Evolutionary conservation across 2,888 invertebrate species (phyloP), one percentile per base, ranked within the genome.

Genomic region (Hermaeophaga mercurialis): DNA sequence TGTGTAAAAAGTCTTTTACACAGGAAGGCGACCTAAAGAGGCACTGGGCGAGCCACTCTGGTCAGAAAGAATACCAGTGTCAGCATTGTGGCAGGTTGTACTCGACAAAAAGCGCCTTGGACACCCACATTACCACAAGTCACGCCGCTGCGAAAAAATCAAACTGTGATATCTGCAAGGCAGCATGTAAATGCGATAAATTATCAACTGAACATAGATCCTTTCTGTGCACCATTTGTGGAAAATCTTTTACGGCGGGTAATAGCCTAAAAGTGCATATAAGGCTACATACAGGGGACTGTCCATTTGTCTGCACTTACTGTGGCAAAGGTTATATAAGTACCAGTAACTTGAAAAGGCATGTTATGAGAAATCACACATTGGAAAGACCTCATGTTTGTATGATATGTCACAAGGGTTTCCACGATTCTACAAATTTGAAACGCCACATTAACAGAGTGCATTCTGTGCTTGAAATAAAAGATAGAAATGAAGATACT

Each of bases 191-290:
- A 11, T 12, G 11, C 14, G 22, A 41, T 22, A 7, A 19, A 41
- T 9, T 4, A 1, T 12, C 19, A n/a, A 14, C 18, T 22, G 8
- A 34, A 28, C 8, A 50, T 45, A 38, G 31, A 43, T 14, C 46
- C 34, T 45, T 58, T 36, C 45, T 62, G 22, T 64, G 64, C 47
- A 62, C 56, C 7, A 52, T 62, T 12, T 71, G 71, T 55, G 67
- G 66, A 6, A 70, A 66, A 55, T 61, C 68, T 0, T 73, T 70
- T 48, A 69, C 63, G 1, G 61, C 66, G 5, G 66, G 60, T 36
- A 59, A 64, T 36, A 65, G 62, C 28, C 54, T 68, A 9, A 66
- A 65, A 28, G 66, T 66, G 1, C 65, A 65, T 36, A 45, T 22
- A 22, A 61, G 59, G 11, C 36, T 59, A 4, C 59, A 59, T 26